These are phyloP conservation scores for Bellardia pandia DNA, from an alignment of 2,888 invertebrate genomes.

Conservation along the genomic window DNA sequence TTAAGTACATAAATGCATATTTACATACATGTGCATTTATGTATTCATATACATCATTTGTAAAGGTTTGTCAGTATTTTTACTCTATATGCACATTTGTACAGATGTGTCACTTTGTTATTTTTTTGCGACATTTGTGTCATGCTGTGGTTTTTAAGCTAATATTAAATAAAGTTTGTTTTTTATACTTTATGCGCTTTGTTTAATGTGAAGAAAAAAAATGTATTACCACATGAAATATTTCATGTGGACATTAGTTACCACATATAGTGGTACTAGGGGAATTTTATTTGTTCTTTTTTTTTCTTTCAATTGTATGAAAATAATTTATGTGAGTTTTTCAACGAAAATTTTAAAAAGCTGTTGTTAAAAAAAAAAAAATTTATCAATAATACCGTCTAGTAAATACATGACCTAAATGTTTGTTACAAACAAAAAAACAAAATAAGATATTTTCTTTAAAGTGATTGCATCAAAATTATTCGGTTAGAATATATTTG, in stretches of 20 bases:
- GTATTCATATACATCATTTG: neutral
- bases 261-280: constrained; percentile 1
- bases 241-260: constrained; percentile 28
- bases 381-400: neutral
- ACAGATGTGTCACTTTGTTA: constrained; percentile 69
- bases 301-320: neutral
- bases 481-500: no score
- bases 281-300: constrained; percentile 21
- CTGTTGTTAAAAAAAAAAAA: neutral
- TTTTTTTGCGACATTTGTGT: constrained; percentile 68
- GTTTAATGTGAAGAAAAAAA: constrained; percentile 2
- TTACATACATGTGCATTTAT: neutral
- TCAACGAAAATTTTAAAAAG: neutral
- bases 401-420: neutral
- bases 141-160: constrained; percentile 72
- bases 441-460: neutral
- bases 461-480: neutral
- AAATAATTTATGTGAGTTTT: constrained; percentile 49
- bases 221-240: constrained; percentile 45
- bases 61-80: constrained; percentile 2
- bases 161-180: constrained; percentile 62
- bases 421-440: neutral
- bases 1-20: neutral
- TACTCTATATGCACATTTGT: constrained; percentile 41
- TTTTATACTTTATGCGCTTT: constrained; percentile 17